Conservation (phyloP, 2,113 vertebrate species). For the Lampris megalopsis region DNA sequence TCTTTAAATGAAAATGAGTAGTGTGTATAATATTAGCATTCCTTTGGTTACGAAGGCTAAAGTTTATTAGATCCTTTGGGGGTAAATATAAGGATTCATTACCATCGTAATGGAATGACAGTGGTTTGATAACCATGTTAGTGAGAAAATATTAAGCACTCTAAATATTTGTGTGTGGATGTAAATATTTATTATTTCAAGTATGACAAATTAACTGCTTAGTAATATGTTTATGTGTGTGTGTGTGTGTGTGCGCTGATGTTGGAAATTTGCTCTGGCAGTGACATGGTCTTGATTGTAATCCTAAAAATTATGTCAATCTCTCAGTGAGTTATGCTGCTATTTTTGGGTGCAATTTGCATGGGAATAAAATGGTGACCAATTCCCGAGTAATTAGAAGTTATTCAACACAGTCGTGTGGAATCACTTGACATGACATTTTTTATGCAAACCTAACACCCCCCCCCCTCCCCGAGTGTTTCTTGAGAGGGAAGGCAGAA, state of each 20-base stretch:
- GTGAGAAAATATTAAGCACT: constrained; percentile 67
- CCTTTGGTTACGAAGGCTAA: constrained; percentile 39
- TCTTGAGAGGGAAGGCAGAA: too few relatives aligned
- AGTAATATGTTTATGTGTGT: not conserved
- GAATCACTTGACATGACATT: too few relatives aligned
- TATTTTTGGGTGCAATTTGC: constrained; percentile 6
- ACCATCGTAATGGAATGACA: constrained; percentile 69
- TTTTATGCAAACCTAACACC: too few relatives aligned
- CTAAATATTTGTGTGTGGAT: constrained; percentile 34
- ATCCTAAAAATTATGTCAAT: not conserved
- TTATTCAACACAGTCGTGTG: too few relatives aligned
- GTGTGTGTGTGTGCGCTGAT: not conserved
- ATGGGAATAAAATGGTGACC: too few relatives aligned
- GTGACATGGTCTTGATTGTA: not conserved
- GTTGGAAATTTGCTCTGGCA: constrained; percentile 4
- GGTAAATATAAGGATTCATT: constrained; percentile 63
- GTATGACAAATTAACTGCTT: not conserved
- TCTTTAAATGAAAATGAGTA: constrained; percentile 30
- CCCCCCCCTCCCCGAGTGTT: too few relatives aligned
- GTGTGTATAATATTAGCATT: constrained; percentile 43
- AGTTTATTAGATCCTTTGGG: not conserved
- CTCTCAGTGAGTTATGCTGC: constrained; percentile 48
- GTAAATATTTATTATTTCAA: constrained; percentile 45
- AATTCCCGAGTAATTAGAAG: too few relatives aligned
- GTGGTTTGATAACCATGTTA: constrained; percentile 55